Base-by-base conservation (phyloP, 2,888 invertebrate genomes). In the Drosophila limbata region DNA sequence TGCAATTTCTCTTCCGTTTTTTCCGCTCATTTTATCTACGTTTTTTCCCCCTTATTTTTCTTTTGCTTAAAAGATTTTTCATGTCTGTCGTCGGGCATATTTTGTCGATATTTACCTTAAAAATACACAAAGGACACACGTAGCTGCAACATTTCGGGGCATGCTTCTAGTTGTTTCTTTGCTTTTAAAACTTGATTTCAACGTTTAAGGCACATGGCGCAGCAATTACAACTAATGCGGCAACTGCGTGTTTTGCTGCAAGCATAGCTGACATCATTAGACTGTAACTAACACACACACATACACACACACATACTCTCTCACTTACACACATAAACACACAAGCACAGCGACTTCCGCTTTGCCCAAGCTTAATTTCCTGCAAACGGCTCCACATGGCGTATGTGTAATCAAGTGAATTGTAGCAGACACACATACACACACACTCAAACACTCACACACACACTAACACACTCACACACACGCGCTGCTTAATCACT, bases 381-480 rank as follows among this genome's bases (percentile, higher is more conserved):
- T 84, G 88, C 79, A 63, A 40, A 33, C 28, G 64, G 70, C 65
- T 69, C 68, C 74, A 83, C 85, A 81, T 88, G 84, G 81, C 86
- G 86, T 85, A 86, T 88, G 79, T 81, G 88, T 88, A 81, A 85
- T 88, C 88, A 88, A 80, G 75, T 78, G 82, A 72, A 79, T 87
- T 71, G 70, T 75, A 67, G 55, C 53, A 66, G n/a, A 40, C 61
- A 52, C 51, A 61, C 56, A 66, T 39, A 45, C 33, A 55, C 63
- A 28, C 56, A 39, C 45, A 31, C 40, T 9, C 15, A 40, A 33
- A 53, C 63, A 33, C n/a, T n/a, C n/a, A n/a, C n/a, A 28, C 55
- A 42, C 45, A 21, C 50, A 56, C 51, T 47, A 56, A 57, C 52
- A 59, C 48, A 44, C 39, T 45, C 25, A 39, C 19, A 37, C 28